Base-by-base conservation (phyloP, 1,140 invertebrate genomes). In the Steinernema feltiae region DNA sequence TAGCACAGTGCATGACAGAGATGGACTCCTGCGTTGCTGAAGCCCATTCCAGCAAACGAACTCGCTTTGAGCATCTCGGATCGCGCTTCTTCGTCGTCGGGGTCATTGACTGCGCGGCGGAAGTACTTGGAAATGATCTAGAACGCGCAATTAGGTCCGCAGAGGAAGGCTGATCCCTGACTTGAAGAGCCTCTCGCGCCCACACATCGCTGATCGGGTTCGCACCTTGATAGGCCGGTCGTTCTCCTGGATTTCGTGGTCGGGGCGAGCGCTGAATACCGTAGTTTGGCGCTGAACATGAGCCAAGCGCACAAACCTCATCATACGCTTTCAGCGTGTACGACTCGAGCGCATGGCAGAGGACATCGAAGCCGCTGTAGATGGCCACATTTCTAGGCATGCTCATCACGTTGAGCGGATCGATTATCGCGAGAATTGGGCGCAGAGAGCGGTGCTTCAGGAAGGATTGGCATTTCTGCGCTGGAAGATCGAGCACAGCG, bases 181-280 rank as follows among this genome's bases (percentile, higher is more conserved):
- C n/a, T n/a, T n/a, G n/a, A 21, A 95, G 88, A 70, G 93, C 92
- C 84, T 92, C 93, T 79, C 90, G 88, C 0, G 93, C 91, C 94
- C 93, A 96, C 2, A 95, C 92, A 88, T 95, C 93, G 77, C 93
- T 94, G 73, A 95, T 91, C 1, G 94, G 93, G 88, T 96, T 96
- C 78, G 91, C 91, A 7, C 94, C 94, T 87, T 94, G 92, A 87
- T 93, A 94, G 1, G 92, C 90, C 15, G 92, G 93, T 76, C 94
- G 89, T 21, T 91, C 84, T 32, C 90, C 90, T 0, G 94, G 93
- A 88, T 93, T 91, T 1, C 88, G 76, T 3, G 93, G 93, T 24
- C 92, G 90, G 0, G 92, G 92, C 0, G 90, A 89, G 77, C 94
- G 89, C 83, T 94, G 32, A 75, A 84, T n/a, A 63, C 53, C 24